Evolutionary conservation across 2,888 invertebrate genomes (phyloP).

Genomic region (Drosophila incognita): DNA sequence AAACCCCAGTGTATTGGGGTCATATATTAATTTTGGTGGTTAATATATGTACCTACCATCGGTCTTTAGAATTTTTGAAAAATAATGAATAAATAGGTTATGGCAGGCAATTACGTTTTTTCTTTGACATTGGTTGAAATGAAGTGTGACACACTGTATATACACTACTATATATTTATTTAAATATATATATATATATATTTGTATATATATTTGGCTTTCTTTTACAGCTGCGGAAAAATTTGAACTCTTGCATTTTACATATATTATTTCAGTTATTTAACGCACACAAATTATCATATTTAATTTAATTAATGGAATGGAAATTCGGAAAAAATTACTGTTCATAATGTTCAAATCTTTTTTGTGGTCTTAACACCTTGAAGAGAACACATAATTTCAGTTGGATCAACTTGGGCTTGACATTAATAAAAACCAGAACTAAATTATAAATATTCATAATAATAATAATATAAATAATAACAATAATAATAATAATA

Average conservation of each 20-base stretch:
- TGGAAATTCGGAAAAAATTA: not conserved
- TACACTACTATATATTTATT: not conserved
- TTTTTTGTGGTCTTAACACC: not conserved
- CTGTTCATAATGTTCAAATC: not conserved
- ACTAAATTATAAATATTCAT: not conserved
- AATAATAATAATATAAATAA: not conserved
- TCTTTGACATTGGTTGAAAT: no score
- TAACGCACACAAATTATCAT: not conserved
- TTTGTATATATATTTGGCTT: not conserved
- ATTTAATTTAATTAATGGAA: not conserved
- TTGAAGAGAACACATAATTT: not conserved
- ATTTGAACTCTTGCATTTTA: not conserved
- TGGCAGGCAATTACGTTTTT: no score
- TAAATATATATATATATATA: not conserved
- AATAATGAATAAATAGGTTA: no score
- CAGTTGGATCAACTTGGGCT: not conserved
- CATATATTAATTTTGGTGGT: no score
- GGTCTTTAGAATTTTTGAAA: no score
- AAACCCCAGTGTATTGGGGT: no score
- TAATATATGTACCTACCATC: no score
- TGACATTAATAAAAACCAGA: not conserved
- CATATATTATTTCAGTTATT: not conserved
- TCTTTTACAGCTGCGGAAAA: not conserved
- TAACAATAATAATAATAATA: not conserved
- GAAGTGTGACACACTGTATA: no score